Conservation (phyloP, 1,140 invertebrate genomes). For the Hyles euphorbiae region DNA sequence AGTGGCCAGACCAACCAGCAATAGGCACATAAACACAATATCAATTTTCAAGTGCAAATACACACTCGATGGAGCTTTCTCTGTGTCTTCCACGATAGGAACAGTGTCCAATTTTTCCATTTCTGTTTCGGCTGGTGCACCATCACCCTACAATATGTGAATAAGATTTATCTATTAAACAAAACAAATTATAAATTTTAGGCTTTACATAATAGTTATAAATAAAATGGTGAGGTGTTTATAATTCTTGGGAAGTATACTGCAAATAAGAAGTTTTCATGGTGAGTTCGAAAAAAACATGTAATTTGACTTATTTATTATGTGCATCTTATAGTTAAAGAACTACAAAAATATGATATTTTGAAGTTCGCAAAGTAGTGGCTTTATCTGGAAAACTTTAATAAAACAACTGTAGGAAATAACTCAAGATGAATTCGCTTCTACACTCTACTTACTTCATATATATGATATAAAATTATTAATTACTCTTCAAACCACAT, state of each 20-base stretch:
- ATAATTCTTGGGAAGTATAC: background rate
- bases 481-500: too few species aligned
- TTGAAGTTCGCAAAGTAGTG: too few species aligned
- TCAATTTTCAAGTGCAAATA: slow-evolving; percentile 85
- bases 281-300: too few species aligned
- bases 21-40: slow-evolving; percentile 82
- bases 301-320: too few species aligned
- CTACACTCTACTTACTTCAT: too few species aligned
- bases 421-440: too few species aligned
- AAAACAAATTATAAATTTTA: too few species aligned
- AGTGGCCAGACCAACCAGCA: slow-evolving; percentile 83
- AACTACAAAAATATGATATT: too few species aligned
- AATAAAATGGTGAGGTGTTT: background rate
- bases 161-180: background rate
- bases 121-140: slow-evolving; percentile 40
- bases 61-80: slow-evolving; percentile 39
- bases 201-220: background rate
- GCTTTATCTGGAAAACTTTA: too few species aligned
- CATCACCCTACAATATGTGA: slow-evolving; percentile 38
- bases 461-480: too few species aligned
- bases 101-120: slow-evolving; percentile 16
- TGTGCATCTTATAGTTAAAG: too few species aligned
- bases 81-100: slow-evolving; percentile 10
- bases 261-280: slow-evolving; percentile 1
- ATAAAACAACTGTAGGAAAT: too few species aligned